Percentiles rank a stretch among this genome's conserved stretches.
phyloP scores from a whole-genome alignment of 2,888 invertebrate species.

The Hypercompe scribonia region DNA sequence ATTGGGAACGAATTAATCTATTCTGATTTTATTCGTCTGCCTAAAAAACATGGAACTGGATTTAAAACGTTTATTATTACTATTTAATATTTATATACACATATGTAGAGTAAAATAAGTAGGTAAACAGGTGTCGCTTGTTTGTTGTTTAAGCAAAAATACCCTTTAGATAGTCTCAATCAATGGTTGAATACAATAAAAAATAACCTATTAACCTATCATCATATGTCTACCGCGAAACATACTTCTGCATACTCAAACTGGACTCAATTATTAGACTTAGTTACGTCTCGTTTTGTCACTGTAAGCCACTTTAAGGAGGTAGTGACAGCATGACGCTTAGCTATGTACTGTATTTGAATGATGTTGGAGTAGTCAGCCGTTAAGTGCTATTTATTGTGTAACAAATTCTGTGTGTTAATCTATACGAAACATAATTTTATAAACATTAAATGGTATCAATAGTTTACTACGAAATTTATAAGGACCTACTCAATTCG shows the following conservation, averaged over 20 bases:
- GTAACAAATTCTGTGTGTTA: background rate
- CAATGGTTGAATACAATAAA: background rate
- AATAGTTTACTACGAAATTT: background rate
- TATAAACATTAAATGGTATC: background rate
- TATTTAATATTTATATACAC: background rate
- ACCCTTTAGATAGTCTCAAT: background rate
- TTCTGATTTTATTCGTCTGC: slow-evolving; percentile 6
- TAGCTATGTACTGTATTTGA: background rate
- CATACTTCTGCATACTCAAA: background rate
- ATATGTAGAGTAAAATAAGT: background rate
- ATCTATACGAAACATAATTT: background rate
- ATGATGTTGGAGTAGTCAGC: background rate
- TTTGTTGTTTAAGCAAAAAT: background rate
- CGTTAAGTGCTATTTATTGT: background rate
- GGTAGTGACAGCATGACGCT: background rate
- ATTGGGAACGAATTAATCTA: slow-evolving; percentile 1
- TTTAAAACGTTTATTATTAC: background rate
- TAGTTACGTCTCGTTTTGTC: background rate
- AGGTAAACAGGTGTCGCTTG: background rate
- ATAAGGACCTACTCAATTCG: background rate
- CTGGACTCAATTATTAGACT: background rate
- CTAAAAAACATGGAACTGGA: slow-evolving; percentile 8
- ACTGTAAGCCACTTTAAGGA: background rate
- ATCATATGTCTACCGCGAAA: background rate
- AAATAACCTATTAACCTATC: background rate